A percentile compares a stretch with the other conserved stretches of the same genome.
These are phyloP conservation scores for Drosophila kambysellisi DNA, from an alignment of 2,888 invertebrate species.

Conservation along the genomic window DNA sequence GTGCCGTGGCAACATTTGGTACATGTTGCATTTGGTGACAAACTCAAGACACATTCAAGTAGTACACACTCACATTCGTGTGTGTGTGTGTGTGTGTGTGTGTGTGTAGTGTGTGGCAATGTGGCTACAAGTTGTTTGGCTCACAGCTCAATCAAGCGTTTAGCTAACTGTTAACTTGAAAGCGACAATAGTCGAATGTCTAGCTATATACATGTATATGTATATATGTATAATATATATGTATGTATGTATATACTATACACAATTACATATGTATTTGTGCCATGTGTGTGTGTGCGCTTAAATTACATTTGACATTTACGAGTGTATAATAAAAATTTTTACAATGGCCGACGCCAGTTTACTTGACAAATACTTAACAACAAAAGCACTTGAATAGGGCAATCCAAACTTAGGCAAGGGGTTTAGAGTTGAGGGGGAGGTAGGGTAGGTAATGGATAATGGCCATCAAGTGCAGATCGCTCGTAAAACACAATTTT, in stretches of 20 bases:
- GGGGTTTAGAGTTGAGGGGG: not conserved
- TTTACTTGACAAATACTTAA: conserved; percentile 77
- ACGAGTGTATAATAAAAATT: conserved; percentile 80
- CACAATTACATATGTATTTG: not conserved
- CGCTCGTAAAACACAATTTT: conserved; percentile 80
- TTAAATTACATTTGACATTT: conserved; percentile 83
- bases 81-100: too few relatives aligned
- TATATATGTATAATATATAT: conserved; percentile 16
- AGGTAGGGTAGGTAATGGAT: conserved; percentile 37
- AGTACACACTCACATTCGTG: not conserved
- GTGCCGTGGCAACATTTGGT: conserved; percentile 57
- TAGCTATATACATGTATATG: conserved; percentile 14
- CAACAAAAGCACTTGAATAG: conserved; percentile 43
- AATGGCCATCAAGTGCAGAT: conserved; percentile 79
- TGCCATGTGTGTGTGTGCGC: conserved; percentile 55
- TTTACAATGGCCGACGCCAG: conserved; percentile 82
- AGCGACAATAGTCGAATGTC: conserved; percentile 38
- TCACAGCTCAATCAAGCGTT: conserved; percentile 72
- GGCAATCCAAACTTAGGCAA: conserved; percentile 29
- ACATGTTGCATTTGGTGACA: conserved; percentile 77
- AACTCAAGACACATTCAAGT: conserved; percentile 37
- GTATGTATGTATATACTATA: conserved; percentile 13
- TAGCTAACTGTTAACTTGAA: conserved; percentile 63
- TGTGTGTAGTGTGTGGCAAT: conserved; percentile 52
- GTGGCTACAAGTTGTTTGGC: conserved; percentile 57